Conservation (phyloP, 2,797 vertebrate species). For the Adelosebastes latens region DNA sequence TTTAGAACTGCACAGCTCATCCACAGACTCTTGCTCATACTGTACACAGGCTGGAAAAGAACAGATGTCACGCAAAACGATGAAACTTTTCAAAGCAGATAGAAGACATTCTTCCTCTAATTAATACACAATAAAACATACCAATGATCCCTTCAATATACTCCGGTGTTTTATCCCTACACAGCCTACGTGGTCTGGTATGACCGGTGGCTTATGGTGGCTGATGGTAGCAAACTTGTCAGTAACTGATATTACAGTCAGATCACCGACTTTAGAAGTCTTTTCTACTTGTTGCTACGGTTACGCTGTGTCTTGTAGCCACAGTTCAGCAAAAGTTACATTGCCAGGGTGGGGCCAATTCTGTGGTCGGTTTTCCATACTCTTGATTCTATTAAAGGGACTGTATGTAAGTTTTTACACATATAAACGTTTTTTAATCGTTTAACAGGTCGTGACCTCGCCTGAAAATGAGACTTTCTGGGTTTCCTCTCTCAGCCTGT, state of each 20-base stretch:
- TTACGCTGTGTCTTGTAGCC: background rate
- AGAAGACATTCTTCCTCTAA: background rate
- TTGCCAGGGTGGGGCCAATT: background rate
- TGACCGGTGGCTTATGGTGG: background rate
- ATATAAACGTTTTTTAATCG: no score
- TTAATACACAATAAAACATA: background rate
- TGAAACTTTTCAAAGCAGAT: background rate
- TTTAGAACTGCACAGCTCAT: background rate
- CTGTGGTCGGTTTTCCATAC: background rate
- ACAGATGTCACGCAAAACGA: background rate
- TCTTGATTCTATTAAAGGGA: background rate
- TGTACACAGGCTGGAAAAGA: background rate
- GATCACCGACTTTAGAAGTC: background rate
- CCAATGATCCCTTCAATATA: background rate
- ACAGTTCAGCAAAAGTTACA: background rate
- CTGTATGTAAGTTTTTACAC: no score
- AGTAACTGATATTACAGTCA: no score
- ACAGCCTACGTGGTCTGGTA: background rate
- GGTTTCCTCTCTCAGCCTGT: no score
- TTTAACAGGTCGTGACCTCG: no score
- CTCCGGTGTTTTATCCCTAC: background rate
- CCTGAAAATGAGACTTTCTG: no score
- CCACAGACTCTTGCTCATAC: background rate
- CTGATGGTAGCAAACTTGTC: background rate
- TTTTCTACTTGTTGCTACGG: background rate